These are phyloP conservation scores for Hippopotamus amphibius DNA, from an alignment of 2,113 vertebrate species.

Conservation along the genomic window DNA sequence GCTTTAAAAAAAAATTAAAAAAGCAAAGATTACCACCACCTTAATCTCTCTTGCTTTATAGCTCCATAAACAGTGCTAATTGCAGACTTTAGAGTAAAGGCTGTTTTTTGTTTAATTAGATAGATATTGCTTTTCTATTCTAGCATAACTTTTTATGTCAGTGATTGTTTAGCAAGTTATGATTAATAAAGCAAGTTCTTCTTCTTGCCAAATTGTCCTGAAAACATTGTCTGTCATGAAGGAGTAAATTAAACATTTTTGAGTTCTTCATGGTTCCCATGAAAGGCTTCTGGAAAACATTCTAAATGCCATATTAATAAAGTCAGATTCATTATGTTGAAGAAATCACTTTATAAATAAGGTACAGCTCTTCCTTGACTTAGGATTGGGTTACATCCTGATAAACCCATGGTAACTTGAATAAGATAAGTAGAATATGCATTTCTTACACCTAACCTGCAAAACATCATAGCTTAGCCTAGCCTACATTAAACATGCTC, in stretches of 20 bases:
- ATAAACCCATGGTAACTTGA: background rate
- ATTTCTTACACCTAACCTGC: background rate
- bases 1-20: constrained; percentile 51
- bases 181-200: constrained; percentile 70
- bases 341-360: background rate
- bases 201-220: background rate
- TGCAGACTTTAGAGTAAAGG: constrained; percentile 66
- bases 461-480: background rate
- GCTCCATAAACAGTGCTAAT: constrained; percentile 59
- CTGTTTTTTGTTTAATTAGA: constrained; percentile 76
- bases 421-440: background rate
- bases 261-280: background rate
- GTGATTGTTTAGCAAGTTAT: constrained; percentile 65
- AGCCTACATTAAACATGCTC: background rate
- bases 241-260: constrained; percentile 67
- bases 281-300: constrained; percentile 4
- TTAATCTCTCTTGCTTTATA: constrained; percentile 75
- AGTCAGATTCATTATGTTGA: background rate
- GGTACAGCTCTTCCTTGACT: background rate
- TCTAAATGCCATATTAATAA: background rate
- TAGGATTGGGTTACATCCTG: background rate
- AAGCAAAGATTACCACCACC: background rate
- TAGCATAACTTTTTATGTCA: constrained; percentile 71
- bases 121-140: constrained; percentile 63
- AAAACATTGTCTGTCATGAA: constrained; percentile 60